These are phyloP conservation scores for Lucilia cuprina DNA, from an alignment of 1,140 invertebrate species.

Conservation along the genomic window DNA sequence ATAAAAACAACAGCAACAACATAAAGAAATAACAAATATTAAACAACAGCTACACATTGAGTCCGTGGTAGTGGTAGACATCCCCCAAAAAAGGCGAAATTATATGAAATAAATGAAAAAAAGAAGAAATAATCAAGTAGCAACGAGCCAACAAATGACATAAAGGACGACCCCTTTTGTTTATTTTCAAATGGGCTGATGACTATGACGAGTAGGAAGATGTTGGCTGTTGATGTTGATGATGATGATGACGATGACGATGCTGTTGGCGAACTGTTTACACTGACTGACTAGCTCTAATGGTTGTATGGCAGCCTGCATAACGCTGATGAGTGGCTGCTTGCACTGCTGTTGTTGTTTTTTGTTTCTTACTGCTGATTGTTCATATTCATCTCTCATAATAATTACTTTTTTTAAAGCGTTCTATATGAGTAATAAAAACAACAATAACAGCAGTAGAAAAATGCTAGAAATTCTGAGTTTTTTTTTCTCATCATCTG, in stretches of 20 bases:
- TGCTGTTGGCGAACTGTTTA: background rate
- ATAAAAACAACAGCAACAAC: background rate
- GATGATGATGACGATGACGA: constrained; percentile 5
- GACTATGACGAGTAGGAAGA: background rate
- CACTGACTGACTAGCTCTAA: background rate
- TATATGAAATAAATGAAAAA: background rate
- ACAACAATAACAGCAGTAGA: background rate
- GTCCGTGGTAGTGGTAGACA: background rate
- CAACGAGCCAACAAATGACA: constrained; percentile 25
- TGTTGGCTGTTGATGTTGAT: background rate
- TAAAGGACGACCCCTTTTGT: constrained; percentile 27
- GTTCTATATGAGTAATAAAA: background rate
- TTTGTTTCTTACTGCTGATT: background rate
- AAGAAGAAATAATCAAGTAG: constrained; percentile 1
- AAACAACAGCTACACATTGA: background rate
- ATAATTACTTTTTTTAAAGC: constrained; percentile 28
- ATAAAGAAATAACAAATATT: background rate
- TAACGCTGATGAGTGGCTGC: background rate
- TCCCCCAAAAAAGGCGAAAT: background rate
- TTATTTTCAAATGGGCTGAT: constrained; percentile 27
- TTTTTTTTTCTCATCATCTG: background rate
- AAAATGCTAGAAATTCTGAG: background rate
- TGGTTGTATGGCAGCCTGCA: background rate
- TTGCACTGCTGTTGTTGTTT: background rate
- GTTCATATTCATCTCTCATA: constrained; percentile 27